phyloP scores from a whole-genome alignment of 2,888 invertebrate genomes.

The Ochropleura leucogaster region DNA sequence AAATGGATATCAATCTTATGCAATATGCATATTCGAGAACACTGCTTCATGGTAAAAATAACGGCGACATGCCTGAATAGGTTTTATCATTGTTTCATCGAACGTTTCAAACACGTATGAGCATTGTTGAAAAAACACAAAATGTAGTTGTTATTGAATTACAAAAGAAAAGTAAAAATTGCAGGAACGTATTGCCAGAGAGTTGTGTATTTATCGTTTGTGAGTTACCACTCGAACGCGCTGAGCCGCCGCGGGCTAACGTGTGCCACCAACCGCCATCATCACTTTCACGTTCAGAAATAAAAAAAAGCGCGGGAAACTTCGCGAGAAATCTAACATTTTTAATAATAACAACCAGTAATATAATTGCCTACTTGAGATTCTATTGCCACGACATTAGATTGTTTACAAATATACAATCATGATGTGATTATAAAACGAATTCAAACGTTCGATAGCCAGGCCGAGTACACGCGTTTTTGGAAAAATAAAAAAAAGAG shows the following conservation, averaged over 20 bases:
- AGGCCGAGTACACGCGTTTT: constrained; percentile 60
- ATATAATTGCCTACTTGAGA: constrained; percentile 60
- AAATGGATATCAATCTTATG: constrained; percentile 70
- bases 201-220: constrained; percentile 52
- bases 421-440: constrained; percentile 80
- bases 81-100: constrained; percentile 62
- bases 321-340: constrained; percentile 75
- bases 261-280: constrained; percentile 73
- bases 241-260: constrained; percentile 80
- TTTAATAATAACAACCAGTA: constrained; percentile 68
- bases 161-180: constrained; percentile 69
- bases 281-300: constrained; percentile 83
- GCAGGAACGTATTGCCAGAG: constrained; percentile 53
- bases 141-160: constrained; percentile 57
- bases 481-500: constrained; percentile 59
- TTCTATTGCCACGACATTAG: constrained; percentile 71
- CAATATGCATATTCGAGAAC: constrained; percentile 69
- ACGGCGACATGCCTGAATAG: constrained; percentile 64
- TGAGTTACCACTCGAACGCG: constrained; percentile 78
- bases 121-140: constrained; percentile 61
- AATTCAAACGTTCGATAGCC: constrained; percentile 60
- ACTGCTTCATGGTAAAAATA: constrained; percentile 60
- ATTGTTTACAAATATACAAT: constrained; percentile 77
- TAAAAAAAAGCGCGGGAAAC: constrained; percentile 81
- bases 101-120: constrained; percentile 49